phyloP scores from a whole-genome alignment of 2,113 vertebrate genomes.

The Gnathonemus longibarbis region DNA sequence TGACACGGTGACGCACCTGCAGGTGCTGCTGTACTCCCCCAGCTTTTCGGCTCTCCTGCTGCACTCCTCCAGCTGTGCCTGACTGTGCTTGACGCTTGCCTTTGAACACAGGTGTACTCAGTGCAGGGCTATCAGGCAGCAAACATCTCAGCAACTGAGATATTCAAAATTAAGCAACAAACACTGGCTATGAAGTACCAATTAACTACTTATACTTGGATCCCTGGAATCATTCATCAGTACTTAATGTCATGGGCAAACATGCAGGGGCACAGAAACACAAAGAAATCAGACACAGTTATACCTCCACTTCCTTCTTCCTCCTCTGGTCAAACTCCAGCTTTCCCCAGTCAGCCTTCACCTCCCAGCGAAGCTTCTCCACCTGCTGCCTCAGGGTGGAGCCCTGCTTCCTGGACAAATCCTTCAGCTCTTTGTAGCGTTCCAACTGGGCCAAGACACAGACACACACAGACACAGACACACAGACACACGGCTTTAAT shows the following conservation, averaged over 20 bases:
- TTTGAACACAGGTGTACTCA: conserved; percentile 34
- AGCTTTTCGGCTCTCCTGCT: conserved; percentile 69
- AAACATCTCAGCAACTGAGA: background rate
- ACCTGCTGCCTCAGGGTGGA: conserved; percentile 68
- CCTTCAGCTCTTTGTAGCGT: conserved; percentile 78
- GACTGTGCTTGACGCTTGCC: conserved; percentile 67
- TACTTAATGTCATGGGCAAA: background rate
- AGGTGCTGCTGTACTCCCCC: conserved; percentile 71
- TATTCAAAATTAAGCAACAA: background rate
- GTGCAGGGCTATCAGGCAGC: background rate
- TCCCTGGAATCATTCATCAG: background rate
- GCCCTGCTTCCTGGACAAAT: conserved; percentile 65
- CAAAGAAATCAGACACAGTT: background rate
- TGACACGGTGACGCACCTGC: conserved; percentile 57
- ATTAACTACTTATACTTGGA: background rate
- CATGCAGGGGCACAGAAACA: background rate
- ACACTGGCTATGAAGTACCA: background rate
- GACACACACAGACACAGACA: background rate
- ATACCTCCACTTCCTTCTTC: conserved; percentile 74
- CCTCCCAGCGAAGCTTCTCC: conserved; percentile 75
- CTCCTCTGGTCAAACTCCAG: conserved; percentile 70
- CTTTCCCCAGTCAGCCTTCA: conserved; percentile 70
- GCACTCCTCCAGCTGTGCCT: conserved; percentile 71
- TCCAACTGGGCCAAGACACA: conserved; percentile 58
- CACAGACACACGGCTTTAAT: background rate